These are phyloP conservation scores for Aselliscus stoliczkanus DNA, from an alignment of 2,797 vertebrate genomes.

Conservation along the genomic window DNA sequence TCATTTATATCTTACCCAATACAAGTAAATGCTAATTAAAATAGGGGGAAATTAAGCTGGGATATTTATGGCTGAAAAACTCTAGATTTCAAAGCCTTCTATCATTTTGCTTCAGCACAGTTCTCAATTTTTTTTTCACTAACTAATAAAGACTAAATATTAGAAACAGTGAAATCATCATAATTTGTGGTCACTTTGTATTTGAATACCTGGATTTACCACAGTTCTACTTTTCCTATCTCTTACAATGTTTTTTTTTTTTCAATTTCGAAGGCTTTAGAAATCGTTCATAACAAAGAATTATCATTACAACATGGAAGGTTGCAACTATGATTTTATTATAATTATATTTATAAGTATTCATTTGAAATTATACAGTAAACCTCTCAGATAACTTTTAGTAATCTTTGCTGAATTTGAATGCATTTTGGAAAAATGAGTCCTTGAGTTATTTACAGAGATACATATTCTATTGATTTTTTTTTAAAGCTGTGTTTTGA, in stretches of 20 bases:
- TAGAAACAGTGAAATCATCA: neutral
- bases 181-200: neutral
- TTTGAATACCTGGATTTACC: neutral
- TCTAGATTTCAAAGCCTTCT: neutral
- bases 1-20: neutral
- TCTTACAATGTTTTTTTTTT: neutral
- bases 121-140: neutral
- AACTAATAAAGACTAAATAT: neutral
- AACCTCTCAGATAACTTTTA: neutral
- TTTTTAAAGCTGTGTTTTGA: slow-evolving; percentile 26
- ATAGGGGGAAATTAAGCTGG: neutral
- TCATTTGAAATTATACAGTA: neutral
- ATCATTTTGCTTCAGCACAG: neutral
- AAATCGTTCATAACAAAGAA: neutral
- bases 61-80: neutral
- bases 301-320: neutral
- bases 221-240: neutral
- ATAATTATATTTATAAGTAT: neutral
- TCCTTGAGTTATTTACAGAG: neutral
- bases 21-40: neutral
- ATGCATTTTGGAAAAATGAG: neutral
- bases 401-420: neutral
- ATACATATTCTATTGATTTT: slow-evolving; percentile 22
- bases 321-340: neutral
- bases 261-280: neutral